Percentiles rank a stretch among this genome's conserved stretches.
Conservation (phyloP, 2,797 vertebrate genomes). For the Sebastes elongatus region DNA sequence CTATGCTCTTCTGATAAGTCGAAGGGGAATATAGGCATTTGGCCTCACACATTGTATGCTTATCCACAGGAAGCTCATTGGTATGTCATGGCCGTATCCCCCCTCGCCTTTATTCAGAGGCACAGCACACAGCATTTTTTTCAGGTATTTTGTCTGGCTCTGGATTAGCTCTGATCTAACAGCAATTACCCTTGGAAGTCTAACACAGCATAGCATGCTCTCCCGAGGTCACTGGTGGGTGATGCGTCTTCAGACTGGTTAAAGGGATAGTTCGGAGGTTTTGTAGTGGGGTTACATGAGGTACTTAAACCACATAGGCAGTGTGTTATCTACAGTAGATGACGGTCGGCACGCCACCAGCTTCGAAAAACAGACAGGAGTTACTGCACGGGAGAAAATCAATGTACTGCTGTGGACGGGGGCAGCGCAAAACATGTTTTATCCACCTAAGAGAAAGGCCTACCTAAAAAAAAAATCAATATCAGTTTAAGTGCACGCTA, state of each 20-base stretch:
- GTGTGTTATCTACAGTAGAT: background rate
- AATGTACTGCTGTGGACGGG: too few species aligned
- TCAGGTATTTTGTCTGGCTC: slow-evolving; percentile 71
- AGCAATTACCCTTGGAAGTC: slow-evolving; percentile 75
- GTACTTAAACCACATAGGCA: background rate
- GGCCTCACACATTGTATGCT: slow-evolving; percentile 50
- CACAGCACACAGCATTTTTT: slow-evolving; percentile 54
- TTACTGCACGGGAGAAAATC: background rate
- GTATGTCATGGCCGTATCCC: slow-evolving; percentile 57
- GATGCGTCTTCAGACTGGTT: slow-evolving; percentile 40
- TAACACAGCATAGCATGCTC: slow-evolving; percentile 63
- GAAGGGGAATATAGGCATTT: slow-evolving; percentile 38
- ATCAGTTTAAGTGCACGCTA: background rate
- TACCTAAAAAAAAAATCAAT: background rate
- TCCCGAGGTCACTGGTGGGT: slow-evolving; percentile 51
- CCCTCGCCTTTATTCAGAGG: slow-evolving; percentile 41
- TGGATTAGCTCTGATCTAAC: slow-evolving; percentile 77
- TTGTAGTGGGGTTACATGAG: background rate
- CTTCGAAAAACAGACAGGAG: background rate
- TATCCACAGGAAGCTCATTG: slow-evolving; percentile 64
- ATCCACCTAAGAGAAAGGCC: background rate
- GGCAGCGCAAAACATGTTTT: too few species aligned
- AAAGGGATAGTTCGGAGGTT: background rate
- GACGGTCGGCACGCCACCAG: background rate
- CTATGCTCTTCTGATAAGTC: slow-evolving; percentile 44